Percentiles rank a stretch among this genome's conserved stretches.
phyloP scores from a whole-genome alignment of 2,888 invertebrate species.

The Adelognathus sp. region DNA sequence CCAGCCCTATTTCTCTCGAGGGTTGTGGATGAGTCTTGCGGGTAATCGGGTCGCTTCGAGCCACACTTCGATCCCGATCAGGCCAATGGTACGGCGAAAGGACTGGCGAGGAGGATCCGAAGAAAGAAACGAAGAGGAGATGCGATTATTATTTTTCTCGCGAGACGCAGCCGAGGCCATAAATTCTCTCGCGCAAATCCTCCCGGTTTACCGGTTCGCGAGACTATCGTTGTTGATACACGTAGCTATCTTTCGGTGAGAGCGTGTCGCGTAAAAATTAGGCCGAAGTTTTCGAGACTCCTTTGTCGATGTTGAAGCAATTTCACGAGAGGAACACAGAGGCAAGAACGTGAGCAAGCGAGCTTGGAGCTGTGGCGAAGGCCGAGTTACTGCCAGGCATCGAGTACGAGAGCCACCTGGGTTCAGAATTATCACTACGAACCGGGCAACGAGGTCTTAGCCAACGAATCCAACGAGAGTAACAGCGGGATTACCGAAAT shows the following conservation, averaged over 20 bases:
- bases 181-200: conserved; percentile 64
- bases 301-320: conserved; percentile 6
- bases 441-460: conserved; percentile 64
- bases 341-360: conserved; percentile 36
- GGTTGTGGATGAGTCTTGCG: conserved; percentile 30
- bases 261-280: conserved; percentile 63
- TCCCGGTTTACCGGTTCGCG: conserved; percentile 50
- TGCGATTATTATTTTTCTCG: conserved; percentile 55
- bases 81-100: background rate
- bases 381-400: conserved; percentile 63
- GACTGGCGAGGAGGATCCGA: background rate
- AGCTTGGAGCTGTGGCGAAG: conserved; percentile 25
- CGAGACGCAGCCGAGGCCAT: conserved; percentile 42
- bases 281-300: conserved; percentile 43
- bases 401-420: conserved; percentile 70
- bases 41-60: conserved; percentile 41
- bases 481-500: conserved; percentile 64
- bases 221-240: conserved; percentile 54
- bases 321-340: conserved; percentile 15
- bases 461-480: conserved; percentile 65
- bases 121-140: background rate
- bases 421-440: conserved; percentile 72
- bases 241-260: conserved; percentile 62
- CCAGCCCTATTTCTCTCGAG: conserved; percentile 27
- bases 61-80: conserved; percentile 38